These are phyloP conservation scores for Yponomeuta sedellus DNA, from an alignment of 2,888 invertebrate genomes.

Conservation along the genomic window DNA sequence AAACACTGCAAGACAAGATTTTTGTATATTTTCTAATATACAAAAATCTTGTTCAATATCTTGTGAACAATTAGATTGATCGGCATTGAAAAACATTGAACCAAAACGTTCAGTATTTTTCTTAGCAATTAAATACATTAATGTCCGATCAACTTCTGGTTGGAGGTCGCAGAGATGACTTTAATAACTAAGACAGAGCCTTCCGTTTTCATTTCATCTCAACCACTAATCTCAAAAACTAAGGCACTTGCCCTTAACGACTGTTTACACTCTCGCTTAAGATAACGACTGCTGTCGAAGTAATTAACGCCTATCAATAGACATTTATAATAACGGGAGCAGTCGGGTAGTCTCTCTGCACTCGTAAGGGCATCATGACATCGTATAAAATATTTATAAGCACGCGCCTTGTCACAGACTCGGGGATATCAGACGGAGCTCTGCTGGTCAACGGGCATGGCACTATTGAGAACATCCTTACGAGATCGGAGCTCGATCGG, in stretches of 20 bases:
- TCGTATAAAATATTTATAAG: slow-evolving; percentile 61
- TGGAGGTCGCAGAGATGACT: background rate
- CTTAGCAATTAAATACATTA: background rate
- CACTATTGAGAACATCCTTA: slow-evolving; percentile 73
- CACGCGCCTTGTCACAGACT: slow-evolving; percentile 68
- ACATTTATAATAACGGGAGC: background rate
- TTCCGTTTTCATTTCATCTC: background rate
- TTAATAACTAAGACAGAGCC: background rate
- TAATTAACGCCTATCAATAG: background rate
- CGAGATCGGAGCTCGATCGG: slow-evolving; percentile 60
- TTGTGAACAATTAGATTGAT: no score
- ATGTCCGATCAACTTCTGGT: background rate
- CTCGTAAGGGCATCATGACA: slow-evolving; percentile 18
- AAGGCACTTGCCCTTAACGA: background rate
- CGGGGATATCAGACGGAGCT: slow-evolving; percentile 73
- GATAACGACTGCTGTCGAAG: background rate
- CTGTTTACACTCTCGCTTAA: background rate
- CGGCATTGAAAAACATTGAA: no score
- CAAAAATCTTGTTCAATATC: no score
- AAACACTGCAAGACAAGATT: no score
- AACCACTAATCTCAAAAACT: background rate
- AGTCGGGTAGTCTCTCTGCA: background rate
- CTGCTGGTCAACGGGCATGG: slow-evolving; percentile 77
- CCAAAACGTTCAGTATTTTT: no score
- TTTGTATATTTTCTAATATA: no score